Conservation (phyloP, 2,797 vertebrate genomes). For the Ataeniobius toweri region DNA sequence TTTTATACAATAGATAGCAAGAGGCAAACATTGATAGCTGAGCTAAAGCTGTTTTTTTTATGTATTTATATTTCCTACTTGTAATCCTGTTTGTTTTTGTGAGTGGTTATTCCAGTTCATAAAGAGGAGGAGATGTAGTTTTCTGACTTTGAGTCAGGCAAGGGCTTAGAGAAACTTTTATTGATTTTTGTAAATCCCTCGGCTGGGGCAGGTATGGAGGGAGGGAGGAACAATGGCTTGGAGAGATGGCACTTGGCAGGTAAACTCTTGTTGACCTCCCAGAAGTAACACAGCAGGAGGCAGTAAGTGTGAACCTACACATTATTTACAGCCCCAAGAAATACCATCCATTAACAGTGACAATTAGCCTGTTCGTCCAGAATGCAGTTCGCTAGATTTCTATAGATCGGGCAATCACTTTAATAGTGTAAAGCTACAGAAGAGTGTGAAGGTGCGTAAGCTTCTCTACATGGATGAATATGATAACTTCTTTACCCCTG, state of each 20-base stretch:
- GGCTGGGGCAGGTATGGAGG: conserved; percentile 47
- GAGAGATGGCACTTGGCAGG: conserved; percentile 69
- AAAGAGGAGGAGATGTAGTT: conserved; percentile 57
- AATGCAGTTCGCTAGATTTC: conserved; percentile 66
- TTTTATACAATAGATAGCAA: neutral
- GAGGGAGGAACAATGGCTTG: conserved; percentile 38
- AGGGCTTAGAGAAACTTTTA: conserved; percentile 62
- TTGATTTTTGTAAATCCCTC: conserved; percentile 76
- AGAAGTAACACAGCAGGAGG: conserved; percentile 62
- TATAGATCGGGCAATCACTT: conserved; percentile 66
- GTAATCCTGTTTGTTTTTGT: conserved; percentile 52
- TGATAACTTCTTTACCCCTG: conserved; percentile 31
- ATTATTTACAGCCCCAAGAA: conserved; percentile 78
- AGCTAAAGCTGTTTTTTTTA: conserved; percentile 22
- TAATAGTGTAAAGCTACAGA: conserved; percentile 52
- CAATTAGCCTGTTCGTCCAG: conserved; percentile 75
- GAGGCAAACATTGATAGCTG: conserved; percentile 13
- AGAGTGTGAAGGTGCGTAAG: conserved; percentile 34
- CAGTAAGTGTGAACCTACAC: conserved; percentile 72
- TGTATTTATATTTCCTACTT: conserved; percentile 25
- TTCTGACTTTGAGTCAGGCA: conserved; percentile 62
- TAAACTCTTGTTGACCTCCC: conserved; percentile 71
- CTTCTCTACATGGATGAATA: conserved; percentile 37
- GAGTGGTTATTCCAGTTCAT: conserved; percentile 46
- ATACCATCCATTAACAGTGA: conserved; percentile 76